Percentiles rank a stretch among this genome's conserved stretches.
Conservation (phyloP, 2,888 invertebrate species). For the Muschampia plurimacula region DNA sequence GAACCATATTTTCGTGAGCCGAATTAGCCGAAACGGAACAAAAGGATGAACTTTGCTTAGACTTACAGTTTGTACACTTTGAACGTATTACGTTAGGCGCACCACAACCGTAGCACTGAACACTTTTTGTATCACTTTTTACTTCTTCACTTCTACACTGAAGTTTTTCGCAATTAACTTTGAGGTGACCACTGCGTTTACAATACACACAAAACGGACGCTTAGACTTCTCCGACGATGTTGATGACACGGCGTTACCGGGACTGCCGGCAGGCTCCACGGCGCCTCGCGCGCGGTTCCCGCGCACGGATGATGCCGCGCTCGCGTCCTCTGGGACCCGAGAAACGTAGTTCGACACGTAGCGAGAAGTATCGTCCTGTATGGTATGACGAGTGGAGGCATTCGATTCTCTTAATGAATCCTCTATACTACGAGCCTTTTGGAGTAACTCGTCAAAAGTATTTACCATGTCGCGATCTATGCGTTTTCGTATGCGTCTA, state of each 20-base stretch:
- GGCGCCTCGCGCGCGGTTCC: not conserved
- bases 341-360: not conserved
- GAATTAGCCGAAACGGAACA: not conserved
- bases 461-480: not conserved
- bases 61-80: not conserved
- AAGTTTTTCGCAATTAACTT: not conserved
- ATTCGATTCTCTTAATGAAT: not conserved
- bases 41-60: not conserved
- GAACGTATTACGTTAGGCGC: slow-evolving; percentile 3
- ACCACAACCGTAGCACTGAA: slow-evolving; percentile 4
- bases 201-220: not conserved
- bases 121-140: not conserved
- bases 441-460: not conserved
- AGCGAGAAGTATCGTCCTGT: not conserved
- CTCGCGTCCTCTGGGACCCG: slow-evolving; percentile 6
- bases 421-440: slow-evolving; percentile 5
- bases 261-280: not conserved
- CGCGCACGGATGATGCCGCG: not conserved
- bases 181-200: not conserved
- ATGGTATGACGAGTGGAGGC: too few relatives aligned
- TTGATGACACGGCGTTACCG: not conserved
- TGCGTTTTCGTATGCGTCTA: not conserved
- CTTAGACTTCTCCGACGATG: slow-evolving; percentile 1
- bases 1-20: not conserved
- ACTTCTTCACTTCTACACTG: not conserved